Evolutionary conservation across 1,140 invertebrate genomes (phyloP).

Genomic region (Diorhabda carinulata): DNA sequence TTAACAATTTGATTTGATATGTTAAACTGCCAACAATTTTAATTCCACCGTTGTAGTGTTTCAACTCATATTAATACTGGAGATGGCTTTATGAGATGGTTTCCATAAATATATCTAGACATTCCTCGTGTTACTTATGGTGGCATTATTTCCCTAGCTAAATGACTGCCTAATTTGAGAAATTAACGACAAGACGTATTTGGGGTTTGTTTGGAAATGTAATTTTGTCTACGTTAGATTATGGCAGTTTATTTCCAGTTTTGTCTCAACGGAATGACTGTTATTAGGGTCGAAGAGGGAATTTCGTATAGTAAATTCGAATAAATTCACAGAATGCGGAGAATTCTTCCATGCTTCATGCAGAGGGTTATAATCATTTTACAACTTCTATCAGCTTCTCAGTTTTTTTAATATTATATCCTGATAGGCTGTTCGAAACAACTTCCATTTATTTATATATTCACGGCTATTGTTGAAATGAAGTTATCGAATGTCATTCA

Average conservation of each 20-base stretch:
- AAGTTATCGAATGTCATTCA: too few species aligned
- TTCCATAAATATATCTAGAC: too few species aligned
- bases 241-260: background rate
- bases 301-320: background rate
- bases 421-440: too few species aligned
- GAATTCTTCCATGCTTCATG: background rate
- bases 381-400: background rate
- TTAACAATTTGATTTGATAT: too few species aligned
- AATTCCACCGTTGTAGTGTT: too few species aligned
- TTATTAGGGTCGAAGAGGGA: conserved; percentile 1
- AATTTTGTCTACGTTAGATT: conserved; percentile 1
- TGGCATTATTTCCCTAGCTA: background rate
- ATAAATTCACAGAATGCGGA: background rate
- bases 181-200: conserved; percentile 2
- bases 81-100: too few species aligned
- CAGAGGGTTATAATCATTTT: background rate
- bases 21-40: too few species aligned
- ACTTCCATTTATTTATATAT: too few species aligned
- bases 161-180: background rate
- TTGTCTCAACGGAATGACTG: background rate
- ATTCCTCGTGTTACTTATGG: background rate
- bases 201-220: background rate
- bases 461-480: too few species aligned
- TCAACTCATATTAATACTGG: too few species aligned
- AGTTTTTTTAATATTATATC: too few species aligned